A percentile compares a stretch with the other conserved stretches of the same genome.
Evolutionary conservation across 1,140 invertebrate species (phyloP).

Genomic region (Neelides sp.): DNA sequence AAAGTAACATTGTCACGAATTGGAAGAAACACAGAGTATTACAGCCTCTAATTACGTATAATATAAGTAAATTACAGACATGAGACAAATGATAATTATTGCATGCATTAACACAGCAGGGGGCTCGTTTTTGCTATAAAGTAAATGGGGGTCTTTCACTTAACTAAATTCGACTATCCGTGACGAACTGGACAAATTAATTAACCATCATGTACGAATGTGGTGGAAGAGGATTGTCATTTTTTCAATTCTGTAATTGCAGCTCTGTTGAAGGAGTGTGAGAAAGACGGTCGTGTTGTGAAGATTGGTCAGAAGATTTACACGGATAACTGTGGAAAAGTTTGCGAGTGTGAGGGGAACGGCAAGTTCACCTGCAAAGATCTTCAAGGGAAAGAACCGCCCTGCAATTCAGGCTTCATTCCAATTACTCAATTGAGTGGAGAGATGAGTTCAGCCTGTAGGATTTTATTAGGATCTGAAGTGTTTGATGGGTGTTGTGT

Average conservation of each 20-base stretch:
- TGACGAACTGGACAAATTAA: too few species aligned
- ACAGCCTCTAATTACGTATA: too few species aligned
- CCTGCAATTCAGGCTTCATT: conserved; percentile 16
- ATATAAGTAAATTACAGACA: too few species aligned
- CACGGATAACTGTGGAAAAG: conserved; percentile 19
- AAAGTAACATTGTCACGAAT: too few species aligned
- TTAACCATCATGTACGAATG: too few species aligned
- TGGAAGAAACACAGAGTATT: too few species aligned
- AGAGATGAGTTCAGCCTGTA: conserved; percentile 27
- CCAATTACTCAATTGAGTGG: conserved; percentile 25
- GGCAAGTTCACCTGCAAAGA: conserved; percentile 19
- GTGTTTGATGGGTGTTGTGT: conserved; percentile 30
- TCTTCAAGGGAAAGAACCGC: conserved; percentile 1
- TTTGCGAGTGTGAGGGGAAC: conserved; percentile 19
- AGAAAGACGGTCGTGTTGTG: conserved; percentile 16
- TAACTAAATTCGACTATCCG: too few species aligned
- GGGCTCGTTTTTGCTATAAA: too few species aligned
- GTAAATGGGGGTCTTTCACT: too few species aligned
- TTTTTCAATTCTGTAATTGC: not conserved
- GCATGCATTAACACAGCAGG: too few species aligned
- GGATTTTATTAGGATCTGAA: conserved; percentile 23
- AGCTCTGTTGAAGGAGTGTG: conserved; percentile 9
- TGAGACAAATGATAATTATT: too few species aligned
- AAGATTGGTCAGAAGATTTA: conserved; percentile 21
- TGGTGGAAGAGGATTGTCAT: too few species aligned